phyloP scores from a whole-genome alignment of 2,113 vertebrate genomes.

The Orycteropus afer region DNA sequence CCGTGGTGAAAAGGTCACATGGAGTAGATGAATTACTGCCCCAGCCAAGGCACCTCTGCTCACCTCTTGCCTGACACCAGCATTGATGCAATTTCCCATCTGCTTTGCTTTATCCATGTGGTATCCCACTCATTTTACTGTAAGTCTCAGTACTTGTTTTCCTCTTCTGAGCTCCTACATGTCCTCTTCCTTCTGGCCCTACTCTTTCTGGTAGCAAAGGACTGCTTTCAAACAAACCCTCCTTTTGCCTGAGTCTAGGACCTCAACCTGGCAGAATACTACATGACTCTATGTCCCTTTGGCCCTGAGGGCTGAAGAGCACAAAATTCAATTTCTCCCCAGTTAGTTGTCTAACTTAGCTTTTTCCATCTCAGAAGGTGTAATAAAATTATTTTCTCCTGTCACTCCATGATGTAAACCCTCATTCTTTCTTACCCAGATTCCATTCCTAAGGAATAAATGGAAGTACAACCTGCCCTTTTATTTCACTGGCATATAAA shows the following conservation, averaged over 20 bases:
- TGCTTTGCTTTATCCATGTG: background rate
- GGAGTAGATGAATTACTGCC: background rate
- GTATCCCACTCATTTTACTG: background rate
- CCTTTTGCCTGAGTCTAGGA: background rate
- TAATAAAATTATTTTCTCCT: background rate
- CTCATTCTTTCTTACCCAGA: background rate
- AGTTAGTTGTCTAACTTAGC: background rate
- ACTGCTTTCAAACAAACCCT: background rate
- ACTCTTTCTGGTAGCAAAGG: background rate
- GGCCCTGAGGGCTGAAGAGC: background rate
- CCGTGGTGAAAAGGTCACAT: accelerated
- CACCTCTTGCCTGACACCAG: accelerated
- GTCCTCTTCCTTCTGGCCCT: background rate
- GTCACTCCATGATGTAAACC: background rate
- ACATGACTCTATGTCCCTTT: background rate
- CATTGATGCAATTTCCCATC: background rate
- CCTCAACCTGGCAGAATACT: background rate
- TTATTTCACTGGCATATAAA: background rate
- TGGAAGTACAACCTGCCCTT: background rate
- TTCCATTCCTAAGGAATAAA: background rate
- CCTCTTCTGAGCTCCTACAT: background rate
- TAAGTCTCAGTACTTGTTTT: background rate
- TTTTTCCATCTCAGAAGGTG: background rate
- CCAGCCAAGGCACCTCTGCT: background rate
- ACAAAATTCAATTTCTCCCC: background rate